Evolutionary conservation across 1,140 invertebrate species (phyloP).

Genomic region (Zaprionus lachaisei): DNA sequence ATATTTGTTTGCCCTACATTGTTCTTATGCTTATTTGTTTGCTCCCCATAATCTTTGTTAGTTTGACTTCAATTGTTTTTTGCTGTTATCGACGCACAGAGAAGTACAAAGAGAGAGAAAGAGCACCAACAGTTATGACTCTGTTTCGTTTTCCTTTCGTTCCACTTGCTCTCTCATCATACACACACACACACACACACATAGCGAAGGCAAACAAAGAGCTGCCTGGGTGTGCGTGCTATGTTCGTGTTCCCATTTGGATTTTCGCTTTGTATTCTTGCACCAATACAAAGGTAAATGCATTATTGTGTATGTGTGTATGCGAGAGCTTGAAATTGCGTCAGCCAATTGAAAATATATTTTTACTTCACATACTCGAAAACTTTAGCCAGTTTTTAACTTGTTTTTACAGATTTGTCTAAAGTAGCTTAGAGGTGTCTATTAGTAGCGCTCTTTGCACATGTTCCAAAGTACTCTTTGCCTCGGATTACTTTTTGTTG

Average conservation of each 20-base stretch:
- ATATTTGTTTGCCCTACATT: neutral
- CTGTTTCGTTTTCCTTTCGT: constrained; percentile 59
- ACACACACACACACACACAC: constrained; percentile 14
- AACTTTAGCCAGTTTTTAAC: constrained; percentile 27
- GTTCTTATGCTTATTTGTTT: constrained; percentile 25
- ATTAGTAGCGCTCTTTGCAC: constrained; percentile 3
- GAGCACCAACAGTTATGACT: constrained; percentile 37
- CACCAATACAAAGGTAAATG: constrained; percentile 46
- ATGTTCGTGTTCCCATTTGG: constrained; percentile 72
- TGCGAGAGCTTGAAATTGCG: constrained; percentile 69
- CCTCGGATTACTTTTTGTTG: constrained; percentile 18
- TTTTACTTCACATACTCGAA: constrained; percentile 36
- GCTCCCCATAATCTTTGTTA: constrained; percentile 2
- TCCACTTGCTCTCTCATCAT: constrained; percentile 23
- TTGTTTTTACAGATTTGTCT: constrained; percentile 19
- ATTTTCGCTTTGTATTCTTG: constrained; percentile 64
- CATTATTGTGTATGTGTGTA: constrained; percentile 14
- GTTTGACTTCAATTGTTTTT: constrained; percentile 58
- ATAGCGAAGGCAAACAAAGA: constrained; percentile 65
- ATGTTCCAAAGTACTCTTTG: constrained; percentile 15
- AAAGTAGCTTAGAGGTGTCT: neutral
- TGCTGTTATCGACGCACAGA: constrained; percentile 5
- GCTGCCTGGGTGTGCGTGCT: constrained; percentile 49
- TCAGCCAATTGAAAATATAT: constrained; percentile 70
- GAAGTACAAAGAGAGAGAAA: neutral